Evolutionary conservation across 2,888 invertebrate genomes (phyloP), one percentile per base, ranked within the genome.

Genomic region (Tetragonula carbonaria): DNA sequence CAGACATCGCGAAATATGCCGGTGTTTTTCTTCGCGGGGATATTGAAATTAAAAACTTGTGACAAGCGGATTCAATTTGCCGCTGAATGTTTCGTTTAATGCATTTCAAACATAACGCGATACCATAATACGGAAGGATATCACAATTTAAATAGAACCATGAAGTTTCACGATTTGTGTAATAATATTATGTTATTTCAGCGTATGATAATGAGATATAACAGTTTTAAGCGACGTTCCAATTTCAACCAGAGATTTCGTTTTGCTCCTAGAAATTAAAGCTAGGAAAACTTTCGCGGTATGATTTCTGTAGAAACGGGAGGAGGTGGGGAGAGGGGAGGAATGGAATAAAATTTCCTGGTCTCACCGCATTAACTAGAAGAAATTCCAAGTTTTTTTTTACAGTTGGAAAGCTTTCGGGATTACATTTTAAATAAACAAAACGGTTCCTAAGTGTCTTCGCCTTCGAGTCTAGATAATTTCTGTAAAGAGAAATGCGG

Each of bases 51-150:
- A 72, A 78, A 78, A 68, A 68, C 72, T 62, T 78, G 78, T 68
- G 59, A 33, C 45, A 73, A 73, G 73, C 67, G 53, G 59, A 55
- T 81, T 50, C 78, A 67, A 62, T 78, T 81, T 68, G 50, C 67
- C 53, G 28, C n/a, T 8, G 50, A 57, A 74, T 55, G 33, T 81
- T 63, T 62, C 50, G 55, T 50, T 73, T 73, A 81, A 78, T 78
- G 81, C 78, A 63, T 55, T 74, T 68, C 38, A 23, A 81, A 73
- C 68, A 68, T 78, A 81, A 78, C 74, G 55, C 72, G 62, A 81
- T 78, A 81, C 57, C 68, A 81, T 81, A 81, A 78, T 62, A 81
- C 55, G 16, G 68, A 68, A 63, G 28, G 63, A 74, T 68, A 74
- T 57, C 50, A 63, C 45, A 50, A 73, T 67, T 73, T 55, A 45